These are phyloP conservation scores for Centropristis striata DNA, from an alignment of 2,113 vertebrate genomes.

Conservation along the genomic window DNA sequence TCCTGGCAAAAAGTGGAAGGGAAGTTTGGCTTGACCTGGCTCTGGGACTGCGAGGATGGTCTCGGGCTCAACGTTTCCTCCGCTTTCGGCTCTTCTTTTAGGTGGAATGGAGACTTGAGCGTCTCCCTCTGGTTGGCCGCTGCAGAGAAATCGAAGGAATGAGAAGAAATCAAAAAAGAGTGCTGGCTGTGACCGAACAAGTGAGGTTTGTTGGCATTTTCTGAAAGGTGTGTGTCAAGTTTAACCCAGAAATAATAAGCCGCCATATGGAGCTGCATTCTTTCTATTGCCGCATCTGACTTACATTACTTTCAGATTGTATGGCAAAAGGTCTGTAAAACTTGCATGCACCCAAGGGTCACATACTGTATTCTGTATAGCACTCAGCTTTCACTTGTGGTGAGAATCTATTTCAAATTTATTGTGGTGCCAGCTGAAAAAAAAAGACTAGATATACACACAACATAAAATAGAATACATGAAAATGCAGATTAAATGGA, in stretches of 20 bases:
- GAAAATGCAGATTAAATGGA: slow-evolving; percentile 29
- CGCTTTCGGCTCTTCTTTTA: slow-evolving; percentile 95
- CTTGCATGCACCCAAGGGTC: neutral
- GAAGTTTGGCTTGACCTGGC: slow-evolving; percentile 83
- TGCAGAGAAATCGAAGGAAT: slow-evolving; percentile 69
- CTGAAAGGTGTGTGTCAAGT: neutral
- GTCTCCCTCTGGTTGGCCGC: slow-evolving; percentile 98
- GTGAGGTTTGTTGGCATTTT: neutral
- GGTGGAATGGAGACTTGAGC: slow-evolving; percentile 92
- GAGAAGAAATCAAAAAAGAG: neutral
- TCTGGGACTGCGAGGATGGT: slow-evolving; percentile 77
- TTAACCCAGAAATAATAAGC: slow-evolving; percentile 12
- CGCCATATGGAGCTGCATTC: neutral
- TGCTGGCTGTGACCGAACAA: neutral
- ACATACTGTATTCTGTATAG: neutral
- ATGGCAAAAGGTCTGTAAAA: neutral
- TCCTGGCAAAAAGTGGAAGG: slow-evolving; percentile 87
- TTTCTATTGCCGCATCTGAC: neutral
- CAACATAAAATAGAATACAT: neutral
- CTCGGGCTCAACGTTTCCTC: slow-evolving; percentile 87
- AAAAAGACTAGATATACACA: neutral
- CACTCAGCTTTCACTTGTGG: neutral
- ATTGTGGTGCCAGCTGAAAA: neutral
- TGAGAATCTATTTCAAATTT: neutral
- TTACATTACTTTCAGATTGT: neutral